These are phyloP conservation scores for Calycopis cecrops DNA, from an alignment of 1,140 invertebrate genomes.

Conservation along the genomic window DNA sequence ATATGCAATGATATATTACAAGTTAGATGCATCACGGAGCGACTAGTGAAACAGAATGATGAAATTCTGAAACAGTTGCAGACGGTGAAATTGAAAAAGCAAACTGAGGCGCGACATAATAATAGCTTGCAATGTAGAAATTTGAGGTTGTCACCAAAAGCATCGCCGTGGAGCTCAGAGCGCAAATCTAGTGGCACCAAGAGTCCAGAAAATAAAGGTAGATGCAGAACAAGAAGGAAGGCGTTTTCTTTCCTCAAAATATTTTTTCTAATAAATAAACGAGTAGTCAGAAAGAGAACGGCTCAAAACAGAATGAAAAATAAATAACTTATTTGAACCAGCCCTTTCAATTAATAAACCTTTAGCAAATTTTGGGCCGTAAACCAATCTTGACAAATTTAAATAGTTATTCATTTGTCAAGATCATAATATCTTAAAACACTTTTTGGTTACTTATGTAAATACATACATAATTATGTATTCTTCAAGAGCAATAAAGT, in stretches of 20 bases:
- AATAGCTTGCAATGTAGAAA: conserved; percentile 31
- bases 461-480: too few species aligned
- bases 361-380: too few species aligned
- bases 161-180: conserved; percentile 10
- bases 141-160: conserved; percentile 31
- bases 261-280: conserved; percentile 42
- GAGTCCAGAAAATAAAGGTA: conserved; percentile 30
- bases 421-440: too few species aligned
- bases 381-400: too few species aligned
- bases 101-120: conserved; percentile 2
- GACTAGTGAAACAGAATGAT: conserved; percentile 46
- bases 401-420: too few species aligned
- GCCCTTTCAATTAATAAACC: too few species aligned
- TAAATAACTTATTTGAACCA: too few species aligned
- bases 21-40: conserved; percentile 39
- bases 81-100: conserved; percentile 25
- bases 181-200: conserved; percentile 22
- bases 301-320: not conserved
- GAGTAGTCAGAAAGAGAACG: conserved; percentile 22
- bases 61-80: conserved; percentile 41
- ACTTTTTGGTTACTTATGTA: too few species aligned
- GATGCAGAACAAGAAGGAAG: conserved; percentile 37
- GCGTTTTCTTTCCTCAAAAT: conserved; percentile 42
- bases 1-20: conserved; percentile 44
- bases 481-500: too few species aligned